Conservation (phyloP, 2,888 invertebrate species). For the Cosmia pyralina region DNA sequence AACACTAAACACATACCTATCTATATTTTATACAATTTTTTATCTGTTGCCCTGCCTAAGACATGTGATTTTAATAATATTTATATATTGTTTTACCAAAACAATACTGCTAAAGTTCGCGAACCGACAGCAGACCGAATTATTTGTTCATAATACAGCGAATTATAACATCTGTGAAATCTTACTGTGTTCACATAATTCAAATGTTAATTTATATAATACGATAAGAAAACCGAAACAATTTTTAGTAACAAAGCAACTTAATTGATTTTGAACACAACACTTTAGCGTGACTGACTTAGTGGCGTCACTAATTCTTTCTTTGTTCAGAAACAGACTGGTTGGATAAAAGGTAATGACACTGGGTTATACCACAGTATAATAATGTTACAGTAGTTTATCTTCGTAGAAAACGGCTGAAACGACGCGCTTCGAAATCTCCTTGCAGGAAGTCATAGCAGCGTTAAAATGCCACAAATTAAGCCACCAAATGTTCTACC, state of each 20-base stretch:
- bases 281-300: constrained; percentile 14
- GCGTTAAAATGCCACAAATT: too few relatives aligned
- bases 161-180: constrained; percentile 21
- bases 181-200: neutral
- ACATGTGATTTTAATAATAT: neutral
- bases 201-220: constrained; percentile 7
- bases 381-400: too few relatives aligned
- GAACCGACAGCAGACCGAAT: neutral
- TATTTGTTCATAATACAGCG: neutral
- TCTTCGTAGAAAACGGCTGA: too few relatives aligned
- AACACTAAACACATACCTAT: too few relatives aligned
- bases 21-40: neutral
- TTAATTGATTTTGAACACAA: constrained; percentile 8
- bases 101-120: neutral
- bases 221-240: constrained; percentile 9
- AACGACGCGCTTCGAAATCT: too few relatives aligned
- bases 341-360: constrained; percentile 19
- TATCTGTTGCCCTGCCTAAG: neutral
- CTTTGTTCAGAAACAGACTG: constrained; percentile 35
- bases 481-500: too few relatives aligned
- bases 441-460: too few relatives aligned
- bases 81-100: neutral
- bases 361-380: constrained; percentile 8
- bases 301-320: constrained; percentile 23
- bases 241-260: constrained; percentile 18